A percentile compares a stretch with the other conserved stretches of the same genome.
Evolutionary conservation across 2,113 vertebrate species (phyloP).

Genomic region (Ceyx margarethae): DNA sequence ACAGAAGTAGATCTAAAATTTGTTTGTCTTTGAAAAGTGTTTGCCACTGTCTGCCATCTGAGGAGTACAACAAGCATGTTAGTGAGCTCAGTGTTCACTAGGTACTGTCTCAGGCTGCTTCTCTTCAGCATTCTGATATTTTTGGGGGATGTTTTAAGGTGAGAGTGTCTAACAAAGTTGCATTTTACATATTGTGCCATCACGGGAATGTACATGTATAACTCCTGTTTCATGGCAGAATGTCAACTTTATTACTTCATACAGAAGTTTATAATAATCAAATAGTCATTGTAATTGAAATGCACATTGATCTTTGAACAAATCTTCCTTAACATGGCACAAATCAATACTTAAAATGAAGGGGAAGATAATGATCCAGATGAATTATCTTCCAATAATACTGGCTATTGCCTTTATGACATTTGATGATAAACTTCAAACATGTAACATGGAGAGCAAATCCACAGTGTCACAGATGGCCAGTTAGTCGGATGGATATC

Average conservation of each 20-base stretch:
- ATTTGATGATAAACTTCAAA: not conserved
- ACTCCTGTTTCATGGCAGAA: not conserved
- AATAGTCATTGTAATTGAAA: not conserved
- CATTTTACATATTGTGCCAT: not conserved
- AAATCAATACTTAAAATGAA: not conserved
- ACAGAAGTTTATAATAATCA: not conserved
- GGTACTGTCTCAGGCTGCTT: not conserved
- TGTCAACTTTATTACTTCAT: not conserved
- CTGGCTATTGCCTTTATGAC: not conserved
- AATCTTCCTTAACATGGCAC: not conserved
- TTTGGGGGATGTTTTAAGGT: not conserved
- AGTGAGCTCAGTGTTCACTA: fast-evolving
- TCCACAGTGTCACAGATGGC: not conserved
- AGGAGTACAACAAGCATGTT: not conserved
- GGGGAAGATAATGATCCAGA: not conserved
- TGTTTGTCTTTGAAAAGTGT: not conserved
- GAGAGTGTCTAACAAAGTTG: not conserved
- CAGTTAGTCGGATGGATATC: not conserved
- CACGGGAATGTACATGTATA: fast-evolving
- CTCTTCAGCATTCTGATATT: not conserved
- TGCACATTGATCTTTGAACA: not conserved
- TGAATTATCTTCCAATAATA: not conserved
- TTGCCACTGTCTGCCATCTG: not conserved
- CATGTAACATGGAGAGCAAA: fast-evolving
- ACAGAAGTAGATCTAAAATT: not conserved